phyloP scores from a whole-genome alignment of 2,888 invertebrate genomes.

The Eupelmus urozonus region DNA sequence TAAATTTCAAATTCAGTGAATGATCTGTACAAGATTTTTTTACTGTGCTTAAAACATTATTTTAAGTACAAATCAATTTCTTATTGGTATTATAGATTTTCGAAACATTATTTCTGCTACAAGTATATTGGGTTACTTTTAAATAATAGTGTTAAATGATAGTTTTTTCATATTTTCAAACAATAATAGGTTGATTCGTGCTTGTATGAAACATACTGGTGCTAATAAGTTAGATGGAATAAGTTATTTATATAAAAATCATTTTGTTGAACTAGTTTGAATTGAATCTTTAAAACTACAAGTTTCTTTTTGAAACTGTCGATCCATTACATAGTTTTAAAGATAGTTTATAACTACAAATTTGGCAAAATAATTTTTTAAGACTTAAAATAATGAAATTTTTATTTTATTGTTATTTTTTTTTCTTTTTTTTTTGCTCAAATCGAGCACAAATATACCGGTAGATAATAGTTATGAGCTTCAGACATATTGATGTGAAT shows the following conservation, averaged over 20 bases:
- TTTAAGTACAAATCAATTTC: slow-evolving; percentile 4
- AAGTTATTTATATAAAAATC: slow-evolving; percentile 53
- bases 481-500: slow-evolving; percentile 50
- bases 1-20: background rate
- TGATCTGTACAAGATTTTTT: background rate
- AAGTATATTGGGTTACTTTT: background rate
- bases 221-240: slow-evolving; percentile 50
- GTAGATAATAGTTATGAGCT: slow-evolving; percentile 46
- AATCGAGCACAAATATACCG: slow-evolving; percentile 25
- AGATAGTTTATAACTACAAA: slow-evolving; percentile 43
- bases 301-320: slow-evolving; percentile 13
- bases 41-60: background rate
- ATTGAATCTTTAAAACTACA: slow-evolving; percentile 30
- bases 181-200: background rate
- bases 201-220: slow-evolving; percentile 35
- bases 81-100: slow-evolving; percentile 29
- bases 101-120: slow-evolving; percentile 11
- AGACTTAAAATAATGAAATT: slow-evolving; percentile 45
- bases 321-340: slow-evolving; percentile 25
- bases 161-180: slow-evolving; percentile 7
- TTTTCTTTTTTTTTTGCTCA: slow-evolving; percentile 39
- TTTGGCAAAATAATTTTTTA: slow-evolving; percentile 49
- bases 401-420: slow-evolving; percentile 49
- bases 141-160: too few relatives aligned
- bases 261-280: slow-evolving; percentile 51